Evolutionary conservation across 2,888 invertebrate genomes (phyloP).

Genomic region (Amphimallon solstitiale): DNA sequence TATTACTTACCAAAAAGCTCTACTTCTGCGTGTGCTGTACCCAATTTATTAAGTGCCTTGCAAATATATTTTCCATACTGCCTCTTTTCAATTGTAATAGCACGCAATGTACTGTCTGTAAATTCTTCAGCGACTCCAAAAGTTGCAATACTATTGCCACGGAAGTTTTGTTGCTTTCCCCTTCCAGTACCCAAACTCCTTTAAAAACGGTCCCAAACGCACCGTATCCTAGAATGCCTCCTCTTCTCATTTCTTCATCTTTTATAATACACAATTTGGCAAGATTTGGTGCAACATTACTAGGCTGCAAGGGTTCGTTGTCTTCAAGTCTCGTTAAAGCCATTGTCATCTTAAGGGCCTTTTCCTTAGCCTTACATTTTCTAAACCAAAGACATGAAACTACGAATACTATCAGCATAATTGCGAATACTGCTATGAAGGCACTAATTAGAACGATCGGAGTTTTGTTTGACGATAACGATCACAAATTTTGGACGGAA

Average conservation of each 20-base stretch:
- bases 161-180: constrained; percentile 88
- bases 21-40: constrained; percentile 80
- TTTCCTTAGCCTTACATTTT: constrained; percentile 86
- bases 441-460: constrained; percentile 45
- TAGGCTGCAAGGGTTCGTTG: constrained; percentile 89
- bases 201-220: constrained; percentile 98
- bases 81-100: constrained; percentile 90
- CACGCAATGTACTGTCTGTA: constrained; percentile 88
- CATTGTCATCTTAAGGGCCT: constrained; percentile 92
- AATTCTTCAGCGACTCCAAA: constrained; percentile 93
- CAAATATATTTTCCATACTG: constrained; percentile 89
- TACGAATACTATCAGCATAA: constrained; percentile 62
- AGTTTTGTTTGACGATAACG: constrained; percentile 40
- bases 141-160: constrained; percentile 95
- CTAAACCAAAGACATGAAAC: constrained; percentile 72
- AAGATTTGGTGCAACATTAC: constrained; percentile 93
- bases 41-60: constrained; percentile 89
- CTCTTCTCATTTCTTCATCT: constrained; percentile 90
- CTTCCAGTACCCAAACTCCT: constrained; percentile 95
- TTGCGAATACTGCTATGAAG: constrained; percentile 67
- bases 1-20: constrained; percentile 81
- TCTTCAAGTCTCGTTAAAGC: constrained; percentile 91
- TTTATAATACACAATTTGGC: constrained; percentile 92
- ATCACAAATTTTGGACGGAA: constrained; percentile 37
- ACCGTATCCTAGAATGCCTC: constrained; percentile 92